Evolutionary conservation across 1,140 invertebrate genomes (phyloP).

Genomic region (Rhagoletis pomonella): DNA sequence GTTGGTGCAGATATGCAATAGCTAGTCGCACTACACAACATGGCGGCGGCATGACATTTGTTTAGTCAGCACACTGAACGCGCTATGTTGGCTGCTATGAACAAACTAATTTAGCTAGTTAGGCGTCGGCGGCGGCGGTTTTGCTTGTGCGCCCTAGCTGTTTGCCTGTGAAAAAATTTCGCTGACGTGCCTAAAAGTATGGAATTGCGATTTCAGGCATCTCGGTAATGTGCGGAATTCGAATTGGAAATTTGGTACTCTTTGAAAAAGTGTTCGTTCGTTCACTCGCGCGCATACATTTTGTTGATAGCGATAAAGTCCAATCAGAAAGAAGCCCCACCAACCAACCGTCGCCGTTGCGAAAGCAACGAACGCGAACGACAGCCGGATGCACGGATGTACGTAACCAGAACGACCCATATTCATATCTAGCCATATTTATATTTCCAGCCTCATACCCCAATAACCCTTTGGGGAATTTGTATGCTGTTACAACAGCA

Average conservation of each 20-base stretch:
- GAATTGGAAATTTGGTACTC: conserved; percentile 51
- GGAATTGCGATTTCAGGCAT: conserved; percentile 58
- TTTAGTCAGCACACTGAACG: neutral
- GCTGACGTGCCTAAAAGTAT: conserved; percentile 59
- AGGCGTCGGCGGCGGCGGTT: neutral
- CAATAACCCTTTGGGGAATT: too few relatives aligned
- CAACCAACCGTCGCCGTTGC: neutral
- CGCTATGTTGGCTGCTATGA: neutral
- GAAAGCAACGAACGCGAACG: neutral
- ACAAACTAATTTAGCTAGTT: neutral
- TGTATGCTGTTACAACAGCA: too few relatives aligned
- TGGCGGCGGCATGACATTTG: neutral
- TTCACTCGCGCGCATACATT: neutral
- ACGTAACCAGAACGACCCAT: too few relatives aligned
- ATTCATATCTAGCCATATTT: too few relatives aligned
- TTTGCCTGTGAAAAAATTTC: conserved; percentile 57
- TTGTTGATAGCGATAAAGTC: neutral
- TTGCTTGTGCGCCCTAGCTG: conserved; percentile 7
- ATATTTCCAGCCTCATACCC: too few relatives aligned
- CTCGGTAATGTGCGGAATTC: conserved; percentile 56
- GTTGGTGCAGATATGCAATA: neutral
- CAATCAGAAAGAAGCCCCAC: neutral
- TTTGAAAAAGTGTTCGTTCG: neutral
- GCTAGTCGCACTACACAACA: neutral
- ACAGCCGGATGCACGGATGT: too few relatives aligned